Conservation (phyloP, 2,113 vertebrate genomes). For the Todiramphus saurophagus region DNA sequence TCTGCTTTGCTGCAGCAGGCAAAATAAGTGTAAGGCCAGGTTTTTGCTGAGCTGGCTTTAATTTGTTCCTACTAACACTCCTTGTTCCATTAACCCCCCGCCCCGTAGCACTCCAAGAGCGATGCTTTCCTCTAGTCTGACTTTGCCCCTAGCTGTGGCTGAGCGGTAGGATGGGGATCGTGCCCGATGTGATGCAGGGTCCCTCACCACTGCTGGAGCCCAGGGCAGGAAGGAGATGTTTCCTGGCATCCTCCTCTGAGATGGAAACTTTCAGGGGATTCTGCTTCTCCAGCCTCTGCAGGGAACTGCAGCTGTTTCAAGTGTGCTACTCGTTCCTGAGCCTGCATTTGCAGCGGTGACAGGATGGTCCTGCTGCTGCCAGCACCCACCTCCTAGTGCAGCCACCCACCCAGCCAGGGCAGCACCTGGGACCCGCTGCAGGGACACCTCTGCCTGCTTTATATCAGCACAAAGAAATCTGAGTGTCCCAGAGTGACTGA, state of each 20-base stretch:
- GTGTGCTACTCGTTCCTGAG: neutral
- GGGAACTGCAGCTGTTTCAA: neutral
- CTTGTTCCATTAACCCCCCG: accelerated
- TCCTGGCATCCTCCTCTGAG: accelerated
- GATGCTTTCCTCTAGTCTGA: neutral
- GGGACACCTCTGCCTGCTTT: neutral
- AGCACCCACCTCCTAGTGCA: neutral
- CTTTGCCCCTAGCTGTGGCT: neutral
- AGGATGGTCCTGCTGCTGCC: accelerated
- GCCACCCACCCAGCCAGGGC: neutral
- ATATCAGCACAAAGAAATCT: neutral
- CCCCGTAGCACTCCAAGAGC: accelerated
- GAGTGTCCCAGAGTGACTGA: accelerated
- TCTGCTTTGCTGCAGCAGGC: neutral
- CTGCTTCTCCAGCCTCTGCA: accelerated
- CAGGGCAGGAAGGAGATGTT: neutral
- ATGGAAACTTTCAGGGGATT: neutral
- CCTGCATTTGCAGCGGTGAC: neutral
- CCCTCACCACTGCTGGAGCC: accelerated
- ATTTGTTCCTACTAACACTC: neutral
- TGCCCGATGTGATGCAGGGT: neutral
- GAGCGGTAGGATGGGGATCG: neutral
- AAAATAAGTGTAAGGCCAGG: neutral
- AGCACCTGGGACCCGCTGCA: accelerated
- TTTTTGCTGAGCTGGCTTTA: neutral